phyloP scores from a whole-genome alignment of 2,888 invertebrate genomes.

The Torymus auratus region DNA sequence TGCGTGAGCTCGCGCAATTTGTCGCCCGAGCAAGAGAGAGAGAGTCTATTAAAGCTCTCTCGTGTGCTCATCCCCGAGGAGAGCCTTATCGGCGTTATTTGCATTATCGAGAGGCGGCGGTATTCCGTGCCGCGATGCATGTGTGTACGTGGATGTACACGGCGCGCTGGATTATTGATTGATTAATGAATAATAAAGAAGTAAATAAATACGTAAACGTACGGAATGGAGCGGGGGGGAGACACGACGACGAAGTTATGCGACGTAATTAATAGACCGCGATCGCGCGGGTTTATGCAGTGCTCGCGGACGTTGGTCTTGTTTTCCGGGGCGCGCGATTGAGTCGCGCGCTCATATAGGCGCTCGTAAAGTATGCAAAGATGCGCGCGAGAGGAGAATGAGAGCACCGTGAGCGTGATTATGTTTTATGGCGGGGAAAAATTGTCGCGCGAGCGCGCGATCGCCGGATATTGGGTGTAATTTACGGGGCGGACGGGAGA shows the following conservation, averaged over 20 bases:
- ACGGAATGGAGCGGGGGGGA: not conserved
- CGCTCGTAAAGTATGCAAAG: constrained; percentile 20
- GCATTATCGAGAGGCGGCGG: constrained; percentile 45
- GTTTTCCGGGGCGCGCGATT: constrained; percentile 11
- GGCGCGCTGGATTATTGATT: constrained; percentile 43
- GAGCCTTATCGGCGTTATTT: constrained; percentile 54
- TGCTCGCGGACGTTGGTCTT: not conserved
- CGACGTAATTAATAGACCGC: constrained; percentile 49
- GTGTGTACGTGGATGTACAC: too few species aligned
- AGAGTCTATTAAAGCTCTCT: constrained; percentile 49
- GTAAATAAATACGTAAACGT: constrained; percentile 17
- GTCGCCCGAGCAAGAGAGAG: constrained; percentile 28
- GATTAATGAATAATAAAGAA: constrained; percentile 56
- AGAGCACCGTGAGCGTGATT: constrained; percentile 37
- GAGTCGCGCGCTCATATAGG: constrained; percentile 6
- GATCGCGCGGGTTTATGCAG: not conserved
- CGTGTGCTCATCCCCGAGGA: not conserved
- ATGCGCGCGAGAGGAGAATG: not conserved
- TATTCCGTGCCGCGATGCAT: constrained; percentile 34
- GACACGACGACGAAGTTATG: not conserved
- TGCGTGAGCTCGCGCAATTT: constrained; percentile 54
- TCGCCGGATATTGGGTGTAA: constrained; percentile 48
- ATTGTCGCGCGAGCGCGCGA: constrained; percentile 28
- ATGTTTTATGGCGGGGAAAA: constrained; percentile 41
- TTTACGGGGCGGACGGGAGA: constrained; percentile 19